Base-by-base conservation (phyloP, 2,113 vertebrate species). In the Aphelocoma coerulescens region DNA sequence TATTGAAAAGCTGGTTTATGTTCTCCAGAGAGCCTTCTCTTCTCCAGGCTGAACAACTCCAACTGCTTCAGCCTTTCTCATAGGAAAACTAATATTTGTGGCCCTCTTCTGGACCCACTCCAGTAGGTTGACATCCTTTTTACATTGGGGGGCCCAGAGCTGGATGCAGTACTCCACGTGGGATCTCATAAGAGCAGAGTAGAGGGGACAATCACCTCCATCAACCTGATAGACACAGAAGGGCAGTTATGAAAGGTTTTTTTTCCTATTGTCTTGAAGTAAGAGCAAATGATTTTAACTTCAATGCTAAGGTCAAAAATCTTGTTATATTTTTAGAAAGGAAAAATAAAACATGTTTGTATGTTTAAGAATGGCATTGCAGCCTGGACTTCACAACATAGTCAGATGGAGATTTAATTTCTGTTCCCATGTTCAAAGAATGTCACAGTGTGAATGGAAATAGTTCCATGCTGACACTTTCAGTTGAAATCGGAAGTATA, bases 91-190 rank as follows among this genome's bases (percentile, higher is more conserved):
- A 5, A 26, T 73, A 39, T 75, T 32, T 33, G 6, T 62, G 27
- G 5, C 13, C 4, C 8, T 68, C 48, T 13, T 54, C 20, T 68
- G 39, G 32, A 59, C 7, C 7, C 8, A 3, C 7, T 69, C 17
- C 6, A 65, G 8, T n/a, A 65, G 11, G 5, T 22, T 2, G 0
- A 16, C 20, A 6, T 18, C 21, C 18, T 48, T 62, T 52, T 58
- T 46, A 4, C 10, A 3, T 1, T 41, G 20, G 0, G 2, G 6
- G 2, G 1, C 13, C 6, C 51, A 66, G 48, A 81, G 30, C 20
- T 63, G 49, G 20, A 54, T 6, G 2, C 6, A 79, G 5, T 33
- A 33, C 5, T 63, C 3, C 33, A n/a, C 0, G 1, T 10, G 10
- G 24, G 19, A 4, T 82, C 61, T 78, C 35, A 59, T 3, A 13